Evolutionary conservation across 2,113 vertebrate genomes (phyloP), one percentile per base, ranked within the genome.

Genomic region (Heterochromis multidens): DNA sequence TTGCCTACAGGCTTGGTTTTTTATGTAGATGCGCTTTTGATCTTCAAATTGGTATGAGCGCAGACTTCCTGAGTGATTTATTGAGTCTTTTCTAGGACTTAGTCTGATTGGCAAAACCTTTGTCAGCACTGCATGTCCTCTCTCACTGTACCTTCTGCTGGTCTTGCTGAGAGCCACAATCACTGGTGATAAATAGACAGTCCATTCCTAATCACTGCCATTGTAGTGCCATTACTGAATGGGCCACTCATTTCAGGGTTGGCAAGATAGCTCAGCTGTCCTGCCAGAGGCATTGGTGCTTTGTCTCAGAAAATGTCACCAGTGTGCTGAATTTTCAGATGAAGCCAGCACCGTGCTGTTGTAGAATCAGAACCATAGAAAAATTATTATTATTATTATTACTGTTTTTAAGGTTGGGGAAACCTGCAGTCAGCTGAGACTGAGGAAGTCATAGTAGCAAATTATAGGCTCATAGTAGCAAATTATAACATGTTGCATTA

Each of bases 141-240:
- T 58, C 29, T 74, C 76, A 63, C 77, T 84, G 82, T 67, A 81
- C 86, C 56, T 74, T 40, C 76, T 83, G 33, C 80, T 57, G 78
- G 80, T 88, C 86, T 70, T 74, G 57, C 81, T 88, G 65, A 90
- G 35, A 72, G 87, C 52, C 79, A 80, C 83, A 23, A 74, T 92
- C 90, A 59, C 79, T 14, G 60, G 61, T 91, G 92, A 93, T 92
- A 87, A 91, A 93, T 93, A 79, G 89, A 85, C 79, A 76, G 78
- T 91, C 83, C 17, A 13, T 77, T 81, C 65, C 82, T 91, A 90
- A 93, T 94, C 89, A 85, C 88, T 77, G 77, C 87, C 82, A 87
- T 92, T 57, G 49, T 58, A 61, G 82, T 77, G 60, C 87, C 85
- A 90, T 93, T 93, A 93, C 81, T 77, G 91, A 88, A 92, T 65